Percentiles rank a stretch among this genome's conserved stretches.
Conservation (phyloP, 2,797 vertebrate genomes). For the Epinephelus coioides region DNA sequence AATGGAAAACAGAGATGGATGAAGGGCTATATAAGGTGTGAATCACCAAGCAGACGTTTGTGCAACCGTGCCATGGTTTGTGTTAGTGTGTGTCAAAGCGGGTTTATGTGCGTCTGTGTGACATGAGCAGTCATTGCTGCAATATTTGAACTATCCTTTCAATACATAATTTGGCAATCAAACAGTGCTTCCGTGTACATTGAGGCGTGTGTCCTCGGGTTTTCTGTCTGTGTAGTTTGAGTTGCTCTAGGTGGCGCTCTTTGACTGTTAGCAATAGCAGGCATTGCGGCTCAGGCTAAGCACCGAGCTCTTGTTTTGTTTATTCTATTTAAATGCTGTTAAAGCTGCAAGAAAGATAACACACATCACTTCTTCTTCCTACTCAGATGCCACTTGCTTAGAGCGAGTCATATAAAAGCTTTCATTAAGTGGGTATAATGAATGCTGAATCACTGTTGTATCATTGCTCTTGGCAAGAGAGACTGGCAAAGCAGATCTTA, state of each 20-base stretch:
- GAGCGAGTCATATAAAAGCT: slow-evolving; percentile 19
- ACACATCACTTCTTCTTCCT: not conserved
- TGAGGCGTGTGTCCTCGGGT: not conserved
- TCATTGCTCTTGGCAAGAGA: slow-evolving; percentile 12
- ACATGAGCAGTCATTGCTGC: not conserved
- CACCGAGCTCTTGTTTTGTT: not conserved
- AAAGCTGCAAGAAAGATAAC: slow-evolving; percentile 9
- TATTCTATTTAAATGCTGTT: not conserved
- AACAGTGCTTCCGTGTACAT: not conserved
- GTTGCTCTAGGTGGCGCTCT: slow-evolving; percentile 34
- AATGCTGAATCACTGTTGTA: slow-evolving; percentile 17
- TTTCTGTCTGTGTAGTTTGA: slow-evolving; percentile 3
- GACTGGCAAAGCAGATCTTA: slow-evolving; percentile 20
- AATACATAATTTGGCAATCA: not conserved
- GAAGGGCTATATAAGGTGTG: slow-evolving; percentile 23
- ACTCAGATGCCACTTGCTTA: not conserved
- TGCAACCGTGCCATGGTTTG: slow-evolving; percentile 8
- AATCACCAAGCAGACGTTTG: slow-evolving; percentile 31
- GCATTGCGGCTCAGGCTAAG: not conserved
- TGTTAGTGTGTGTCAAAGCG: slow-evolving; percentile 18
- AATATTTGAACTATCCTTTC: not conserved
- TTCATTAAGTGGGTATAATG: slow-evolving; percentile 10
- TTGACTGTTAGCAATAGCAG: slow-evolving; percentile 1
- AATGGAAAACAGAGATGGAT: slow-evolving; percentile 43
- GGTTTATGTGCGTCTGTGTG: slow-evolving; percentile 1